Conservation (phyloP, 2,797 vertebrate species). For the Leptatherina wallacei region DNA sequence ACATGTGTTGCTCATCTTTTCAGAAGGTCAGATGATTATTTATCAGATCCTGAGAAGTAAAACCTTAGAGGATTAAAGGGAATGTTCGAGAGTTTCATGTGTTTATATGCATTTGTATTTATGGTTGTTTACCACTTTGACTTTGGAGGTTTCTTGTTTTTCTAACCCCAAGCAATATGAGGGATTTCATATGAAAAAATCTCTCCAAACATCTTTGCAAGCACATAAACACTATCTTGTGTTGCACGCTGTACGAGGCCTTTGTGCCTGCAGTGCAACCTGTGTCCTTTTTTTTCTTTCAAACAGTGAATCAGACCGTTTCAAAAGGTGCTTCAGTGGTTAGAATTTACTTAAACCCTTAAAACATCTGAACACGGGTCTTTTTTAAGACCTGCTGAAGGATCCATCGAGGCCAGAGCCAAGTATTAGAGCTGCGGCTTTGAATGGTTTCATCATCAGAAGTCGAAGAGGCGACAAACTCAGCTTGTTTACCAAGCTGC, state of each 20-base stretch:
- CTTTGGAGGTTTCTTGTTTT: not conserved
- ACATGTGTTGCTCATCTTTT: too few relatives aligned
- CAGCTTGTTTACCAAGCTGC: conserved; percentile 33
- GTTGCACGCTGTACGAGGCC: not conserved
- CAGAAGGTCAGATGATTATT: too few relatives aligned
- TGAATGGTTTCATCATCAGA: conserved; percentile 30
- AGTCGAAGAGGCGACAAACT: conserved; percentile 2
- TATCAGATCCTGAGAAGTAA: too few relatives aligned
- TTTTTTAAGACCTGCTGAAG: conserved; percentile 3
- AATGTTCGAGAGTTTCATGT: not conserved
- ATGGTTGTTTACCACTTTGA: too few relatives aligned
- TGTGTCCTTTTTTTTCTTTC: not conserved
- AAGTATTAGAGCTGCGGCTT: conserved; percentile 6
- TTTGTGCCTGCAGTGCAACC: not conserved
- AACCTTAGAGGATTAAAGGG: not conserved
- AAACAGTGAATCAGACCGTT: not conserved
- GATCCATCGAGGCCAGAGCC: conserved; percentile 10
- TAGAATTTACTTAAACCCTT: not conserved
- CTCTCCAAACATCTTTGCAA: not conserved
- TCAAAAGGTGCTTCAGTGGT: not conserved
- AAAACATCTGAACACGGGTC: not conserved
- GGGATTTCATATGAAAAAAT: not conserved
- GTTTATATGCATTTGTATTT: too few relatives aligned
- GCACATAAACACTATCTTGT: not conserved
- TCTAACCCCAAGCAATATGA: not conserved